Evolutionary conservation across 2,888 invertebrate genomes (phyloP).

Genomic region (Carpatolechia fugitivella): DNA sequence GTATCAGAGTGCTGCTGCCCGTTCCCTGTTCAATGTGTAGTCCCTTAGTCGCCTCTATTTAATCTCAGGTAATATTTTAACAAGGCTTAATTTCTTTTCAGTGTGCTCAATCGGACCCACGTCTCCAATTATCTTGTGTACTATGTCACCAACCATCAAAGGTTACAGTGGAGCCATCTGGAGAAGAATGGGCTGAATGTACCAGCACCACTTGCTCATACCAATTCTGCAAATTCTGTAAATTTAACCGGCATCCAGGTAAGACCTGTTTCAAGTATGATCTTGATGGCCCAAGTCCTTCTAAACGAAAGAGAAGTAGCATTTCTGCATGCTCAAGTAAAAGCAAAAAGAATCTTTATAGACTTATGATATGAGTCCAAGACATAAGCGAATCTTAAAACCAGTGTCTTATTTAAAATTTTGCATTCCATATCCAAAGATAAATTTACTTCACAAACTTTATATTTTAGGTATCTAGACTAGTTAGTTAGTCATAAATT

Average conservation of each 20-base stretch:
- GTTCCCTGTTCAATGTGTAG: too few species aligned
- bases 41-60: too few species aligned
- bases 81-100: slow-evolving; percentile 31
- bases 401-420: slow-evolving; percentile 40
- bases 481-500: slow-evolving; percentile 19
- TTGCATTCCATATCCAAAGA: slow-evolving; percentile 59
- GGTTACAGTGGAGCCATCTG: slow-evolving; percentile 56
- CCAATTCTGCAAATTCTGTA: slow-evolving; percentile 75
- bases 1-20: too few species aligned
- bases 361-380: slow-evolving; percentile 48
- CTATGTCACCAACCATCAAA: slow-evolving; percentile 68
- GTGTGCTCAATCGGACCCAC: slow-evolving; percentile 60
- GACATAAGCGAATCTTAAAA: slow-evolving; percentile 28
- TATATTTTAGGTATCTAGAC: slow-evolving; percentile 5
- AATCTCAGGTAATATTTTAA: too few species aligned
- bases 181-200: slow-evolving; percentile 78
- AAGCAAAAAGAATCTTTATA: slow-evolving; percentile 64
- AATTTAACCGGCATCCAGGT: slow-evolving; percentile 60
- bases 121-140: slow-evolving; percentile 60
- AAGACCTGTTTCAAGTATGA: slow-evolving; percentile 64
- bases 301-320: slow-evolving; percentile 65
- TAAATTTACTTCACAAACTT: slow-evolving; percentile 14
- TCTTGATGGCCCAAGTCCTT: slow-evolving; percentile 69
- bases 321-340: slow-evolving; percentile 60
- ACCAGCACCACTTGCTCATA: slow-evolving; percentile 67